Percentiles rank a stretch among this genome's conserved stretches.
phyloP scores from a whole-genome alignment of 2,797 vertebrate species.

The Takifugu rubripes region DNA sequence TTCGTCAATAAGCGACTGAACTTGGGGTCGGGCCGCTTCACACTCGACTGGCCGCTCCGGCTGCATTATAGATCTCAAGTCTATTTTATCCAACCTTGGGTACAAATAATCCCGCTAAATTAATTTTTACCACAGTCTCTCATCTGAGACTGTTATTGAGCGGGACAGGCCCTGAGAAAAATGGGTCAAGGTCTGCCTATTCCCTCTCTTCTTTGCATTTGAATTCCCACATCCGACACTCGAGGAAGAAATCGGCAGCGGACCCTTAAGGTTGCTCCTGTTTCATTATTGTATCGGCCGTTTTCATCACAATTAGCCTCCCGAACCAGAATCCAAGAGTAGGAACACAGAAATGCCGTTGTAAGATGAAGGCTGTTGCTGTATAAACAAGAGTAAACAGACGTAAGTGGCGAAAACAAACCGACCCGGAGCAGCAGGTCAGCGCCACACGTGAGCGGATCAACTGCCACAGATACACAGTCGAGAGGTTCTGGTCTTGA shows the following conservation, averaged over 20 bases:
- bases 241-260: constrained; percentile 6
- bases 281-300: neutral
- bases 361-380: too few relatives aligned
- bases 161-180: constrained; percentile 10
- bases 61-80: constrained; percentile 39
- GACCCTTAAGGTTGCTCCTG: constrained; percentile 10
- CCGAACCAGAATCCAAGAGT: constrained; percentile 1
- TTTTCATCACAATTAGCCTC: constrained; percentile 22
- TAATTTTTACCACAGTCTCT: constrained; percentile 43
- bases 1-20: constrained; percentile 42
- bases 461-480: too few relatives aligned
- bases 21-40: constrained; percentile 47
- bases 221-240: constrained; percentile 31
- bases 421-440: too few relatives aligned
- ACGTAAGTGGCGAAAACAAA: too few relatives aligned
- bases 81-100: constrained; percentile 41
- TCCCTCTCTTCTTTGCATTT: constrained; percentile 24
- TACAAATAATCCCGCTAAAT: constrained; percentile 48
- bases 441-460: too few relatives aligned
- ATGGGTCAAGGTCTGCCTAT: constrained; percentile 24
- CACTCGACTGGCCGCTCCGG: constrained; percentile 31
- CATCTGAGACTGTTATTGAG: constrained; percentile 34
- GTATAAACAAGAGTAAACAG: too few relatives aligned
- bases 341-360: too few relatives aligned
- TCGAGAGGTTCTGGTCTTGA: neutral